Conservation (phyloP, 2,888 invertebrate species). For the Frankliniella fusca region DNA sequence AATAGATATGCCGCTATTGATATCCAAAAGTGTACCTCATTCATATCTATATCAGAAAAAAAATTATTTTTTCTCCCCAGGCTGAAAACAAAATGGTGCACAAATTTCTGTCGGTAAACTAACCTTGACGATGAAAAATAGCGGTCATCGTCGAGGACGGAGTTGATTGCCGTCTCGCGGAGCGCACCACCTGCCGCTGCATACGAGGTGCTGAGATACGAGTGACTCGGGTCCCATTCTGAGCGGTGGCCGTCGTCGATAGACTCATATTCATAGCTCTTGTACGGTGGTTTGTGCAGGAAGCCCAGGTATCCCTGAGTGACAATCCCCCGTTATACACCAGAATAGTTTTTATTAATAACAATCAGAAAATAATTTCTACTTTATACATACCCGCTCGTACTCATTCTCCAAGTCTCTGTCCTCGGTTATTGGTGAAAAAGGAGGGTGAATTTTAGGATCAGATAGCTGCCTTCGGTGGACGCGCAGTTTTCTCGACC, state of each 20-base stretch:
- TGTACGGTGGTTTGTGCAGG: conserved; percentile 45
- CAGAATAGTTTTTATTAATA: background rate
- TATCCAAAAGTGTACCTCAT: no score
- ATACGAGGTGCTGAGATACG: conserved; percentile 45
- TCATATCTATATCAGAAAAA: no score
- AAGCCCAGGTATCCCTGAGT: conserved; percentile 40
- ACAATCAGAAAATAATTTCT: background rate
- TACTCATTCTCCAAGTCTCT: conserved; percentile 48
- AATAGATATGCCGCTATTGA: no score
- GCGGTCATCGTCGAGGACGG: conserved; percentile 45
- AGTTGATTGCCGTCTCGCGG: conserved; percentile 47
- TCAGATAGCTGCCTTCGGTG: conserved; percentile 55
- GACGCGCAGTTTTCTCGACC: conserved; percentile 45
- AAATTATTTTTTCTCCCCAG: no score
- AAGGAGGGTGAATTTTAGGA: conserved; percentile 53
- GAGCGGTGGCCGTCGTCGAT: conserved; percentile 45
- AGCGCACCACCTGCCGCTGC: conserved; percentile 46
- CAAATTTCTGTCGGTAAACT: background rate
- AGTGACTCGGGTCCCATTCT: conserved; percentile 47
- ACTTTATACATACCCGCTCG: conserved; percentile 41
- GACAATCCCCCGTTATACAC: background rate
- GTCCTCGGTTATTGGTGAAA: conserved; percentile 52
- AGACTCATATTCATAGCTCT: conserved; percentile 49
- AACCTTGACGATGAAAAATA: conserved; percentile 29
- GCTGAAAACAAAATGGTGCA: no score